Evolutionary conservation across 2,888 invertebrate genomes (phyloP), one percentile per base, ranked within the genome.

Genomic region (Callyntrura sp.): DNA sequence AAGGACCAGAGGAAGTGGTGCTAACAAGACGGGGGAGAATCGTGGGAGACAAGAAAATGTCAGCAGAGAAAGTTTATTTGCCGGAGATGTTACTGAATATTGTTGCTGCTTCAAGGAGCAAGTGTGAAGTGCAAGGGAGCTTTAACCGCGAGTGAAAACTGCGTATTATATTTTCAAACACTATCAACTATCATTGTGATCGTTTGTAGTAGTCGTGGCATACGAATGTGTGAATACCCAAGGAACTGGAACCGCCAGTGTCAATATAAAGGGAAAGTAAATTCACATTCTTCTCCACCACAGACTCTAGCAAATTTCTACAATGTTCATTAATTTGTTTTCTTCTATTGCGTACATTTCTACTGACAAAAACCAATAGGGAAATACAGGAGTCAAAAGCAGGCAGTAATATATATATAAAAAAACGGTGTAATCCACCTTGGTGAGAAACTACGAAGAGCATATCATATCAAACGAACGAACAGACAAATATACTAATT

Each of bases 11-110:
- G 84, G 70, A 85, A 83, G 51, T 70, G 35, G 57, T 85, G 73
- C 55, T 85, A 85, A 85, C 84, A 57, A 85, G 84, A 57, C 35
- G 65, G 84, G 20, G 48, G 45, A 35, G 20, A 48, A 23, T 73
- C 48, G 48, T 17, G n/a, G 3, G 57, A 85, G 68, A 83, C 83
- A 62, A 68, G 83, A 81, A n/a, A 51, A 68, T 57, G 55, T 55
- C 84, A 85, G 17, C 48, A 68, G 20, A 73, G 84, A 57, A 85
- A 85, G 70, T 73, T 73, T 70, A 85, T 57, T 57, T 85, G 60
- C 51, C 45, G 73, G 25, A 20, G 35, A 73, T 23, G 73, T 12
- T 20, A 45, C 73, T 70, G 17, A 25, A n/a, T 17, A 43, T 0
- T 6, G 35, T 14, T 1, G 51, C 14, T 51, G 5, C 1, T 51